Conservation (phyloP, 1,140 invertebrate species). For the Delia radicum region DNA sequence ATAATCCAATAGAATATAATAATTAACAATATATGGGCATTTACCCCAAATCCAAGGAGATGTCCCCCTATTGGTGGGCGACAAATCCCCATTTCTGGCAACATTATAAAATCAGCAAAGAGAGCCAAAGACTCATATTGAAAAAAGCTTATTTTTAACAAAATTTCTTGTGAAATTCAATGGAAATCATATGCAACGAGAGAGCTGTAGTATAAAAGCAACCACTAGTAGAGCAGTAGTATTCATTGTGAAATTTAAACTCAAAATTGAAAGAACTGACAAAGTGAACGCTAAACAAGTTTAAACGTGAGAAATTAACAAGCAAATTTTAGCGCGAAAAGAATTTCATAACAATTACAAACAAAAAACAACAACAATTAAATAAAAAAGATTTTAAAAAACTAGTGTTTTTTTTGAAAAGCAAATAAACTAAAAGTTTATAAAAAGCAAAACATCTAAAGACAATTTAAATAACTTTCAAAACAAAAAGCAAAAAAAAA, state of each 20-base stretch:
- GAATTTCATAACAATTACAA: conserved; percentile 49
- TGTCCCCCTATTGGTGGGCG: too few relatives aligned
- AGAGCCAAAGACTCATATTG: neutral
- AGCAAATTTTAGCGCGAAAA: conserved; percentile 34
- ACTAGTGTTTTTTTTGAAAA: neutral
- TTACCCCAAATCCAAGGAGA: too few relatives aligned
- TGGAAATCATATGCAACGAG: conserved; percentile 30
- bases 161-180: conserved; percentile 50
- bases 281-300: conserved; percentile 26
- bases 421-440: conserved; percentile 8
- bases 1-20: too few relatives aligned
- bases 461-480: neutral
- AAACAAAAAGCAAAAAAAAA: conserved; percentile 20
- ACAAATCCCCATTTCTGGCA: too few relatives aligned
- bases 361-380: conserved; percentile 26
- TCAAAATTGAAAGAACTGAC: conserved; percentile 54
- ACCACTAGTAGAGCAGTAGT: conserved; percentile 26
- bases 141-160: conserved; percentile 10
- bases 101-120: neutral
- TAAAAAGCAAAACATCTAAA: conserved; percentile 12
- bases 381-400: conserved; percentile 14
- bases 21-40: too few relatives aligned
- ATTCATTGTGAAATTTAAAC: conserved; percentile 56
- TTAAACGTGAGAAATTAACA: conserved; percentile 16
- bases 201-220: conserved; percentile 51